Conservation (phyloP, 2,113 vertebrate genomes). For the Actenoides lindsayi region DNA sequence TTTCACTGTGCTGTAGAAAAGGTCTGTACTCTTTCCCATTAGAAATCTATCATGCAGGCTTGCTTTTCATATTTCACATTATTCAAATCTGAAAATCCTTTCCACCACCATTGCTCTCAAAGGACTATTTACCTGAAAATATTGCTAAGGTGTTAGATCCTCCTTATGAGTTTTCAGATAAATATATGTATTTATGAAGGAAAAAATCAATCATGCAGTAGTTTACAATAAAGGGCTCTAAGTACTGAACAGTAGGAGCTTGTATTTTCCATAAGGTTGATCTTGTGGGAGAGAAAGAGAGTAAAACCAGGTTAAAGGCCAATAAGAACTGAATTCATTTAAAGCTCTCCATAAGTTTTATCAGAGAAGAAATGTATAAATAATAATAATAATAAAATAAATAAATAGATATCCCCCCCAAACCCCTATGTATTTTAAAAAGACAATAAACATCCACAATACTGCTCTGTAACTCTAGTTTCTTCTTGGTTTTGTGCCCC, state of each 20-base stretch:
- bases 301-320: neutral
- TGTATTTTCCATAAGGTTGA: neutral
- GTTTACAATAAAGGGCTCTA: neutral
- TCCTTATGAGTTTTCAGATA: neutral
- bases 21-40: neutral
- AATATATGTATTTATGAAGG: neutral
- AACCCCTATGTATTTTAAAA: neutral
- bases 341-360: neutral
- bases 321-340: neutral
- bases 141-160: neutral
- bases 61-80: neutral
- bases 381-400: neutral
- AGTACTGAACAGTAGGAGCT: neutral
- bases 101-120: neutral
- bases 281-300: neutral
- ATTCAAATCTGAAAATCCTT: neutral
- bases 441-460: neutral
- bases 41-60: neutral
- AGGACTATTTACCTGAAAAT: neutral
- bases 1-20: neutral
- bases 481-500: neutral
- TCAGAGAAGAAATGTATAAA: neutral
- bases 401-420: neutral
- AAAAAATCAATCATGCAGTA: neutral
- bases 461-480: neutral